Base-by-base conservation (phyloP, 92 coral and sea anemone species). In the Plumapathes pennacea region DNA sequence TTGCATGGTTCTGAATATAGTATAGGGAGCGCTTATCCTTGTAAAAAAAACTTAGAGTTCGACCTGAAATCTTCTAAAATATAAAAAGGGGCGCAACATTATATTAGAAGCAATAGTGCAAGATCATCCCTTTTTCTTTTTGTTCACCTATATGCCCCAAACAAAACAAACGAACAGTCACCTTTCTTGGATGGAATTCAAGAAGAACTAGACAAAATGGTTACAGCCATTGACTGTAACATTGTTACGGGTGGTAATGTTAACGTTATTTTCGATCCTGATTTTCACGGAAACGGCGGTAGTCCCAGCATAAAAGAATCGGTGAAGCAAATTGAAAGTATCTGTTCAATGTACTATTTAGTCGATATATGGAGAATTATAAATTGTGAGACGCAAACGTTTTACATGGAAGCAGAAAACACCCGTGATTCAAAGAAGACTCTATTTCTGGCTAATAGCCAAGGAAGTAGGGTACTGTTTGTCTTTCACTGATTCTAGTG, bases 1-100 rank as follows among this genome's bases (percentile, higher is more conserved):
- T 64, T 69, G 2, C 78, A 63, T 26, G 79, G 83, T 15, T 42
- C 89, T 24, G 57, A 54, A 5, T 68, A 70, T 10, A 75, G 79
- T 37, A 46, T n/a, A 61, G 18, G 74, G 89, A 7, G 60, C 31
- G 25, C 68, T 71, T 7, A 30, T 76, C 39, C 41, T 58, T 7
- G 32, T 67, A 21, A 51, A 62, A 27, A n/a, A 52, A 58, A 15
- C 28, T 60, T 67, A 7, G 64, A 67, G 50, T 40, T 76, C 25
- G 50, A 76, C 32, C 60, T 66, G 8, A 59, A 43, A 59, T 27
- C 47, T 15, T 12, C 42, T 11, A 50, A 24, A 8, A 22, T 57
- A 67, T 45, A 26, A 76, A 42, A 38, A 46, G 2, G 76, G 67
- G 37, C 42, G 50, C n/a, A 34, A 19, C 54, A 55, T 66, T 31